phyloP scores from a whole-genome alignment of 2,113 vertebrate species.

The Colistium nudipinnis region DNA sequence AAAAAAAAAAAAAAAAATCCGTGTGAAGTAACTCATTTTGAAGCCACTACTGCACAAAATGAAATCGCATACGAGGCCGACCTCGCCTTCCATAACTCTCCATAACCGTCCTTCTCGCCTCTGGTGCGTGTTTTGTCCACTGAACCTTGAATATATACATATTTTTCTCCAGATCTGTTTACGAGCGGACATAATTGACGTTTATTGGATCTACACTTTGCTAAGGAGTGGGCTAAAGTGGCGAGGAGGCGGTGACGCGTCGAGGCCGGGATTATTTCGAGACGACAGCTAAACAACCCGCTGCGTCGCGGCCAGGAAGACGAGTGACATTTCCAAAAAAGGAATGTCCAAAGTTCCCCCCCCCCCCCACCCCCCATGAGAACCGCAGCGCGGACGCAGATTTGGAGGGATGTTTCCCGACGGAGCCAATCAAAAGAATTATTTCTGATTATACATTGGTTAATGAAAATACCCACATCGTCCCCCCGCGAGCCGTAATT shows the following conservation, averaged over 20 bases:
- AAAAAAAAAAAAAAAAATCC: not conserved
- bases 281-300: constrained; percentile 72
- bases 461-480: constrained; percentile 79
- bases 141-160: not conserved
- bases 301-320: constrained; percentile 20
- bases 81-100: not conserved
- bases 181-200: constrained; percentile 2
- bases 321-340: not conserved
- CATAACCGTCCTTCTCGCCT: not conserved
- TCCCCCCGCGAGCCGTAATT: constrained; percentile 75
- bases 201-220: constrained; percentile 20
- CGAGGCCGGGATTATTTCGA: constrained; percentile 66
- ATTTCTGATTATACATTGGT: constrained; percentile 80
- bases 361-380: too few relatives aligned
- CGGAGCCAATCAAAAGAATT: constrained; percentile 73
- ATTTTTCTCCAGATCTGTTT: constrained; percentile 10
- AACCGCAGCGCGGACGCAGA: not conserved
- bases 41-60: constrained; percentile 5
- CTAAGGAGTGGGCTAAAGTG: not conserved
- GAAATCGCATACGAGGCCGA: not conserved
- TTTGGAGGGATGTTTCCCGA: constrained; percentile 45
- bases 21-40: constrained; percentile 6
- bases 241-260: constrained; percentile 39
- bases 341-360: too few relatives aligned
- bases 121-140: not conserved